Percentiles rank a stretch among this genome's conserved stretches.
Evolutionary conservation across 2,888 invertebrate genomes (phyloP).

Genomic region (Trimorus sp.): DNA sequence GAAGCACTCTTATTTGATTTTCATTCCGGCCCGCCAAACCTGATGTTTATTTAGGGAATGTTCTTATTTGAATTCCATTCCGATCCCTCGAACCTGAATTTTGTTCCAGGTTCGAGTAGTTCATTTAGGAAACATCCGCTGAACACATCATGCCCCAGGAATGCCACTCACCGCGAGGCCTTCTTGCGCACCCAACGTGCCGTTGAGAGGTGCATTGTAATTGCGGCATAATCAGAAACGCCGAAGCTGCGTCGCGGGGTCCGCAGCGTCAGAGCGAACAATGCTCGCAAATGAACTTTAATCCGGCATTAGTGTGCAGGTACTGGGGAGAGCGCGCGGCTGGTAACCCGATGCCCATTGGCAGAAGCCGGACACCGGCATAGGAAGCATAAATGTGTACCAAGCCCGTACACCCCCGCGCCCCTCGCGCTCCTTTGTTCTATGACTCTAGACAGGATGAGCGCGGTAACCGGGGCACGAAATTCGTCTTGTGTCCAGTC

Average conservation of each 20-base stretch:
- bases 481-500: constrained; percentile 74
- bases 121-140: too few relatives aligned
- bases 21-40: too few relatives aligned
- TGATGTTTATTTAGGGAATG: too few relatives aligned
- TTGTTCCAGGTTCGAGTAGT: too few relatives aligned
- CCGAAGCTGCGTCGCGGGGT: constrained; percentile 1
- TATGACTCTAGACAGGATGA: constrained; percentile 35
- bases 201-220: too few relatives aligned
- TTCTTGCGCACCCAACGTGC: too few relatives aligned
- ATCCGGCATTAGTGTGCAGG: constrained; percentile 9
- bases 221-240: too few relatives aligned
- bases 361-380: constrained; percentile 59
- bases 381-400: constrained; percentile 50
- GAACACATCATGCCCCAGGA: too few relatives aligned
- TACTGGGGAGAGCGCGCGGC: constrained; percentile 48
- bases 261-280: not conserved
- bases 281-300: constrained; percentile 29
- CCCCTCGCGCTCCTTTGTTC: constrained; percentile 47
- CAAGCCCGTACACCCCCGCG: constrained; percentile 39
- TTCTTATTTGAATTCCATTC: too few relatives aligned
- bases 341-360: constrained; percentile 74
- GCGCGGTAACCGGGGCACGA: constrained; percentile 62
- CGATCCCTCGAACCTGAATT: too few relatives aligned
- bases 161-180: too few relatives aligned
- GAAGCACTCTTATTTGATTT: too few relatives aligned